Evolutionary conservation across 2,888 invertebrate species (phyloP), one percentile per base, ranked within the genome.

Genomic region (Elmis aenea): DNA sequence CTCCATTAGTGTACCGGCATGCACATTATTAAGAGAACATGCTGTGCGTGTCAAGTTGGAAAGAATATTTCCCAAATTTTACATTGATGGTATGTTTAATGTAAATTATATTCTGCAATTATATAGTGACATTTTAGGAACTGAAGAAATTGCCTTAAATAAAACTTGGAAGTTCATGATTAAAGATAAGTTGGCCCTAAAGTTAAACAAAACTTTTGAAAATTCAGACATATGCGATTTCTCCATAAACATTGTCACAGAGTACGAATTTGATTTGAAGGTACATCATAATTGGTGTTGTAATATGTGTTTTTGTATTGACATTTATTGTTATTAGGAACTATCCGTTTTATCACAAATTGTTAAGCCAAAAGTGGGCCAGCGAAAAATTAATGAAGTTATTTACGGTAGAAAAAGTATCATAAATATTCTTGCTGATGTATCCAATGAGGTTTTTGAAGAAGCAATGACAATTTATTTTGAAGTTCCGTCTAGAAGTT

Each of bases 81-180:
- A 69, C 35, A 47, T 57, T 33, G 58, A 73, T 74, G 32, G 68
- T n/a, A n/a, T n/a, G n/a, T n/a, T 57, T 48, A 37, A 35, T 16
- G 38, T n/a, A n/a, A 38, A 8, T 22, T 46, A 2, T 23, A 13
- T 5, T 29, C 14, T 6, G 10, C 12, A 14, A 26, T 20, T 26
- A 11, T 21, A 3, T 14, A n/a, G n/a, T n/a, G n/a, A n/a, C n/a
- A 27, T 46, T 34, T 29, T 34, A 50, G 48, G 47, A 11, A 50
- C 47, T 23, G 61, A 63, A 1, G 63, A 76, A 54, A 74, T 76
- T 10, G 70, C 80, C 0, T 60, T 85, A 1, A 92, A 91, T 59
- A 87, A 89, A 59, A 81, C 83, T 0, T 88, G 87, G 76, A 89
- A 89, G 64, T 79, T 82, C 71, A 73, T 79, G 6, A 72, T 81